Evolutionary conservation across 2,888 invertebrate species (phyloP), one percentile per base, ranked within the genome.

Genomic region (Steinernema scapterisci): DNA sequence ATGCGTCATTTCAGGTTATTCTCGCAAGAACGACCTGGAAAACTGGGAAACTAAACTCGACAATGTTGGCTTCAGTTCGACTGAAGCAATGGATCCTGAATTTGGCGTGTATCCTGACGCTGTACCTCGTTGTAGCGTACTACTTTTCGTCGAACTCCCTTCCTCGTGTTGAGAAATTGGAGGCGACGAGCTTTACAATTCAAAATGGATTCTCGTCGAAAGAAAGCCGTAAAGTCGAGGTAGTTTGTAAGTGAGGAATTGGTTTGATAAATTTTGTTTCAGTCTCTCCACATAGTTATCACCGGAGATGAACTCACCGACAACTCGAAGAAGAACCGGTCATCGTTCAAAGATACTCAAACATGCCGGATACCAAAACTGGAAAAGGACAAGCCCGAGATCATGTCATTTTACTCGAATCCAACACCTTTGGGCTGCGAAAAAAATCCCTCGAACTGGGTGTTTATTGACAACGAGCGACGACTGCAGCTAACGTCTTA

Each of bases 301-400:
- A 63, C 63, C 11, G 63, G 63, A 27, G 63, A 63, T 31, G 63
- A 63, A 25, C 38, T 63, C 27, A 21, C 25, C 1, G 63, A 13
- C 16, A 63, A 63, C 19, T 38, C 38, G 38, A 38, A 38, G 9
- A 38, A 38, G 38, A 38, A 38, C 63, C 27, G 31, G 31, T 13
- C 54, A 3, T 63, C 63, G 63, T 7, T 63, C 27, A 6, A 27
- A 2, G 25, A 63, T 11, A 6, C 27, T 31, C 76, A 81, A 76
- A 73, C 78, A 19, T 86, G 86, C 77, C 79, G 80, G 48, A 85
- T 86, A 71, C 86, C 86, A 7, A 83, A 83, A 38, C 63, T 86
- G 31, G 82, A 86, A 44, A 79, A 80, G 54, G 83, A 86, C 73
- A 80, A 80, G 19, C 76, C 77, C 7, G 85, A 86, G 56, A 82